Base-by-base conservation (phyloP, 2,797 vertebrate species). In the Crocidura indochinensis region DNA sequence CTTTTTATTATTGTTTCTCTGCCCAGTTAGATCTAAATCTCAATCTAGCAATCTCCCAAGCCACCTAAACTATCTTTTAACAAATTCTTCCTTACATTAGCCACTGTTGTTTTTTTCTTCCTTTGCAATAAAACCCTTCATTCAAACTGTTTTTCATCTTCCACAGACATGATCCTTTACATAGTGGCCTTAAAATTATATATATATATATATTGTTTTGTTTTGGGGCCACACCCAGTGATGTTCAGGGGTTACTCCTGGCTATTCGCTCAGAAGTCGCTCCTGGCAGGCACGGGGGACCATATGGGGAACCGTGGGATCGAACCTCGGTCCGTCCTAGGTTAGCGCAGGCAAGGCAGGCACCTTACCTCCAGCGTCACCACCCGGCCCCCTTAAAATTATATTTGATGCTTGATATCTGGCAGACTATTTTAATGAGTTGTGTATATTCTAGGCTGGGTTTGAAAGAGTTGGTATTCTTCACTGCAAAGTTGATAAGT, bases 401-500 rank as follows among this genome's bases (percentile, higher is more conserved):
- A 51, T 92, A 91, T 78, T 84, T 84, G 46, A 89, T 75, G 74
- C 51, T 90, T 78, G 12, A 76, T 90, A 80, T 86, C 69, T 77
- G 89, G 53, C 24, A 87, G 38, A 86, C 68, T 87, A 93, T 76
- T 94, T 92, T 64, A 53, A 20, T 84, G 69, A 84, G 71, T 69
- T 44, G 29, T 82, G 67, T 76, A 22, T 88, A 72, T 15, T 87
- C 49, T 6, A 64, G 44, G 15, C 27, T 78, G 49, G 10, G 91
- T 94, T 91, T 86, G 91, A 95, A 94, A 93, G 82, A 80, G 84
- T 93, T 76, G 87, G 82, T 44, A 89, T 67, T 64, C 73, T 67
- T 89, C 65, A 69, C 82, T 77, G 72, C 44, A 47, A 64, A 87
- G n/a, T 47, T 68, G 29, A 15, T 29, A 88, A 88, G 47, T 53